Evolutionary conservation across 2,888 invertebrate genomes (phyloP).

Genomic region (Nemotelus nigrinus): DNA sequence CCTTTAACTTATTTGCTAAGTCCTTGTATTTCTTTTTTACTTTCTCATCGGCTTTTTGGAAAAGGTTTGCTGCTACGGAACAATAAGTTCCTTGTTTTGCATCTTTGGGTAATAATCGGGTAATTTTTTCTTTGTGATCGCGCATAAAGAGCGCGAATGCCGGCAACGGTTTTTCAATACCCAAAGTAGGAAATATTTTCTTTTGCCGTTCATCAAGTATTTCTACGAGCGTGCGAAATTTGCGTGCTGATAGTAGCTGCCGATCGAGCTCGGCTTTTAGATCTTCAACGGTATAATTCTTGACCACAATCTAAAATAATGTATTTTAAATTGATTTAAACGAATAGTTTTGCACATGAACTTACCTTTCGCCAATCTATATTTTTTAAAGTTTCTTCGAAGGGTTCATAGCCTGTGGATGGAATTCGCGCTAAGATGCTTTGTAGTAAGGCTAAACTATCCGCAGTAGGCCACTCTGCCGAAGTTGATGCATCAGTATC

Average conservation of each 20-base stretch:
- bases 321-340: no score
- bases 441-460: not conserved
- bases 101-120: not conserved
- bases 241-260: not conserved
- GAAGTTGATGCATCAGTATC: not conserved
- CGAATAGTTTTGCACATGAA: not conserved
- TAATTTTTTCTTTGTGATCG: conserved; percentile 1
- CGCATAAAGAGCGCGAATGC: conserved; percentile 2
- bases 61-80: not conserved
- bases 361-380: conserved; percentile 20
- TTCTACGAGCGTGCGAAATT: conserved; percentile 1
- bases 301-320: not conserved
- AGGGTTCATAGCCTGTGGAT: not conserved
- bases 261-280: not conserved
- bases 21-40: not conserved
- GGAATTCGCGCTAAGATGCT: not conserved
- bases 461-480: not conserved
- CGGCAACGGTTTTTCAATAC: not conserved
- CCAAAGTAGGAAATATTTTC: not conserved
- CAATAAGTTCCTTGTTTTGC: not conserved
- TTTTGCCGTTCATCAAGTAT: conserved; percentile 3
- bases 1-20: not conserved
- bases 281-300: not conserved
- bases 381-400: not conserved
- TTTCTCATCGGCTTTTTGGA: not conserved